Percentiles rank a stretch among this genome's conserved stretches.
These are phyloP conservation scores for Lissonota sp. DNA, from an alignment of 2,888 invertebrate genomes.

Conservation along the genomic window DNA sequence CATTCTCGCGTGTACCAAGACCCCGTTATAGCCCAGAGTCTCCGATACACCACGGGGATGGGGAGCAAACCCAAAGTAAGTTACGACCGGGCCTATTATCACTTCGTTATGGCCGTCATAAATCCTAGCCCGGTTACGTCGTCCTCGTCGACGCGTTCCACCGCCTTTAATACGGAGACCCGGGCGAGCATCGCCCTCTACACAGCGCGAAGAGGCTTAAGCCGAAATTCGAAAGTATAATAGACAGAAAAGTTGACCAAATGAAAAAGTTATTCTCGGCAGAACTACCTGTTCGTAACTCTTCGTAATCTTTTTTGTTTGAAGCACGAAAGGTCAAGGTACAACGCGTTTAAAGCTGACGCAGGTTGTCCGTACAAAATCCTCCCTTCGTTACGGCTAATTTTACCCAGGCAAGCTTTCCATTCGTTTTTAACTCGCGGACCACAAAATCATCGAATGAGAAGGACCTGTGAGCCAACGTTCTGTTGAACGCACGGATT, in stretches of 20 bases:
- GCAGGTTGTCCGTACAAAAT: neutral
- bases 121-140: constrained; percentile 77
- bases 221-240: constrained; percentile 45
- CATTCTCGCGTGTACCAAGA: too few relatives aligned
- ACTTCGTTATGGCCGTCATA: constrained; percentile 81
- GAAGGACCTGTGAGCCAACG: constrained; percentile 45
- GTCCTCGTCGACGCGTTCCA: constrained; percentile 55
- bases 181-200: constrained; percentile 9
- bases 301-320: constrained; percentile 39
- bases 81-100: constrained; percentile 80
- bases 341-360: constrained; percentile 28
- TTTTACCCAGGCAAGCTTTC: constrained; percentile 16
- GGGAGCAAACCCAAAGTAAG: constrained; percentile 69
- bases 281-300: constrained; percentile 56
- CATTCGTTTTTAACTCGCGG: constrained; percentile 39
- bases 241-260: constrained; percentile 9
- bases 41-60: constrained; percentile 69
- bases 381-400: constrained; percentile 18
- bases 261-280: constrained; percentile 26
- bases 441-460: constrained; percentile 47
- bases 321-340: constrained; percentile 25
- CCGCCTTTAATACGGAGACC: constrained; percentile 25
- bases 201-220: too few relatives aligned
- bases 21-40: constrained; percentile 60
- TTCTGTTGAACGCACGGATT: constrained; percentile 19